A percentile compares a stretch with the other conserved stretches of the same genome.
These are phyloP conservation scores for Cryptotermes secundus DNA, from an alignment of 1,140 invertebrate species.

Conservation along the genomic window DNA sequence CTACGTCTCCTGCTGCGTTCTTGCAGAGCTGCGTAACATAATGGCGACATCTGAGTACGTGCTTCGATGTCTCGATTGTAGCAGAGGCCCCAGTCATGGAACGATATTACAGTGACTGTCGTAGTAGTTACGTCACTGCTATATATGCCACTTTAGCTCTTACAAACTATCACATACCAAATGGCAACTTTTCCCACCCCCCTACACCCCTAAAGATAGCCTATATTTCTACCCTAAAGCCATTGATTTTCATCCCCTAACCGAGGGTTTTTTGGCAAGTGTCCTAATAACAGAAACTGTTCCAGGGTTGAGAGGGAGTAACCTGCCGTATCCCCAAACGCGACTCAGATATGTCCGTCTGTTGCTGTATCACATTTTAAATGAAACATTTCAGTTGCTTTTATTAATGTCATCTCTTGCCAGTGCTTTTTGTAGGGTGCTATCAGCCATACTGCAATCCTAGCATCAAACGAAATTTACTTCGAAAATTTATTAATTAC, in stretches of 20 bases:
- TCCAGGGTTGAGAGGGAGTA: slow-evolving; percentile 6
- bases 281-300: slow-evolving; percentile 19
- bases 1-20: no score
- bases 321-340: not conserved
- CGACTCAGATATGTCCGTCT: not conserved
- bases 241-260: slow-evolving; percentile 19
- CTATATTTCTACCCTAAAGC: slow-evolving; percentile 16
- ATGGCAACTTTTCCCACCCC: not conserved
- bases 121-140: no score
- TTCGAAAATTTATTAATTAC: no score
- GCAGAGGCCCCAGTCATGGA: no score
- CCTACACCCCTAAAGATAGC: not conserved
- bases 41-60: no score
- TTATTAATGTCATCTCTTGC: not conserved
- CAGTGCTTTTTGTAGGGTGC: no score
- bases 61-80: no score
- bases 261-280: slow-evolving; percentile 17
- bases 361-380: not conserved
- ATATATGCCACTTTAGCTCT: not conserved
- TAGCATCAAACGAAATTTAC: no score
- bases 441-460: no score
- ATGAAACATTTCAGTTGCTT: not conserved
- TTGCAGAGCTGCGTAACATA: no score
- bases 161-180: not conserved
- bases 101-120: not conserved